Evolutionary conservation across 2,888 invertebrate genomes (phyloP).

Genomic region (Brachynemurus nebulosus): DNA sequence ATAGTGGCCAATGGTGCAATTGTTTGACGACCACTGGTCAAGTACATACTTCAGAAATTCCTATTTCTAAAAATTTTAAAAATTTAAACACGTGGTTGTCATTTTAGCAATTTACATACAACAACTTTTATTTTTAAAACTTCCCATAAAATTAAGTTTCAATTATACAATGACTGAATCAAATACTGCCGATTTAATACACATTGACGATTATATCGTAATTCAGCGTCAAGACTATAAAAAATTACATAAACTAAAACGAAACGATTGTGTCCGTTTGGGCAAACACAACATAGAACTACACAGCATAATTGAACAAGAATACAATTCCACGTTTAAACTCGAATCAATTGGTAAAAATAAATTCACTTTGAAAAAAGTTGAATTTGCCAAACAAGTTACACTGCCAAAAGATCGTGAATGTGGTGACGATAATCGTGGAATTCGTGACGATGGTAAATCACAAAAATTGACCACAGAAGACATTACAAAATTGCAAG

Average conservation of each 20-base stretch:
- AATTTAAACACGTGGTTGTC: no score
- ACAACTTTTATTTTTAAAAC: no score
- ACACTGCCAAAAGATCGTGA: slow-evolving; percentile 37
- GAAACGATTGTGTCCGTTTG: slow-evolving; percentile 45
- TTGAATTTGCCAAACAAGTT: slow-evolving; percentile 40
- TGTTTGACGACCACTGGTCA: no score
- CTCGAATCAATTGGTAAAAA: slow-evolving; percentile 40
- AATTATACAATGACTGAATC: no score
- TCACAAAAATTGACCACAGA: slow-evolving; percentile 74
- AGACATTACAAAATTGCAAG: slow-evolving; percentile 68
- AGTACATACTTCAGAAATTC: no score
- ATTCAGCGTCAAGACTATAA: slow-evolving; percentile 65
- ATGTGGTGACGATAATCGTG: slow-evolving; percentile 71
- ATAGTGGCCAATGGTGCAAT: no score
- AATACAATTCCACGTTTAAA: slow-evolving; percentile 59
- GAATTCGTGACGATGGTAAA: slow-evolving; percentile 60
- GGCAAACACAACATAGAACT: slow-evolving; percentile 59
- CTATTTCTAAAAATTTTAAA: no score
- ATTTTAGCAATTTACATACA: no score
- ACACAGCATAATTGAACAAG: slow-evolving; percentile 48
- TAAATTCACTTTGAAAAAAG: slow-evolving; percentile 38
- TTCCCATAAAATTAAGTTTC: no score
- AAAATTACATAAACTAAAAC: slow-evolving; percentile 58
- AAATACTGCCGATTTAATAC: no score
- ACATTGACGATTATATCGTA: slow-evolving; percentile 60